Percentiles rank a stretch among this genome's conserved stretches.
phyloP scores from a whole-genome alignment of 2,888 invertebrate species.

The Lycocerus yunnanus region DNA sequence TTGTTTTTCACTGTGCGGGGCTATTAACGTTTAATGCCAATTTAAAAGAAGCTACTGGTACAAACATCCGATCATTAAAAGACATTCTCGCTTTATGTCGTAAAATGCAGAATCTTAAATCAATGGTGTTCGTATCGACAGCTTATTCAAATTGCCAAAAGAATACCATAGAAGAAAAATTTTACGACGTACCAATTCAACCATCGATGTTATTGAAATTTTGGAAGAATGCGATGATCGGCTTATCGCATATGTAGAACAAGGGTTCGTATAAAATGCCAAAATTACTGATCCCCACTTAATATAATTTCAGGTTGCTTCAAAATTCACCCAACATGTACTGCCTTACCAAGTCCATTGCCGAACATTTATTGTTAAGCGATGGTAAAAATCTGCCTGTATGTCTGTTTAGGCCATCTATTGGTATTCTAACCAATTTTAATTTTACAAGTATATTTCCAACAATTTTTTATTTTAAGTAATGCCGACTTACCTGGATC shows the following conservation, averaged over 20 bases:
- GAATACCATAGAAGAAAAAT: slow-evolving; percentile 51
- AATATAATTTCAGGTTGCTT: too few relatives aligned
- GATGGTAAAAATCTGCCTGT: too few relatives aligned
- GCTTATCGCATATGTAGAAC: slow-evolving; percentile 43
- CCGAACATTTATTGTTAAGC: too few relatives aligned
- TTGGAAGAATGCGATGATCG: slow-evolving; percentile 47
- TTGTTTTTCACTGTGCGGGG: slow-evolving; percentile 35
- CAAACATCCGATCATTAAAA: slow-evolving; percentile 41
- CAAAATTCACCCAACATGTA: too few relatives aligned
- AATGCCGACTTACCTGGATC: too few relatives aligned
- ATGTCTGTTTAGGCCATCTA: too few relatives aligned
- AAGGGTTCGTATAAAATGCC: slow-evolving; percentile 13
- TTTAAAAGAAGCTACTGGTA: slow-evolving; percentile 38
- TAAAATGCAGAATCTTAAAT: slow-evolving; percentile 35
- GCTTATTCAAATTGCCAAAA: slow-evolving; percentile 50
- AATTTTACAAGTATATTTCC: too few relatives aligned
- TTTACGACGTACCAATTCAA: slow-evolving; percentile 53
- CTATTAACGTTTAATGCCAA: slow-evolving; percentile 42
- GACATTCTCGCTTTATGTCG: slow-evolving; percentile 36
- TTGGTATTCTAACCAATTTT: too few relatives aligned
- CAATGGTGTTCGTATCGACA: slow-evolving; percentile 50
- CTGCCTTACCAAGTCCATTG: too few relatives aligned
- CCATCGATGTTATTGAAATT: slow-evolving; percentile 50
- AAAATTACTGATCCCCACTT: not conserved
- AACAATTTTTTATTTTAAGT: too few relatives aligned